Conservation (phyloP, 2,888 invertebrate genomes). For the Punctoribates punctum region DNA sequence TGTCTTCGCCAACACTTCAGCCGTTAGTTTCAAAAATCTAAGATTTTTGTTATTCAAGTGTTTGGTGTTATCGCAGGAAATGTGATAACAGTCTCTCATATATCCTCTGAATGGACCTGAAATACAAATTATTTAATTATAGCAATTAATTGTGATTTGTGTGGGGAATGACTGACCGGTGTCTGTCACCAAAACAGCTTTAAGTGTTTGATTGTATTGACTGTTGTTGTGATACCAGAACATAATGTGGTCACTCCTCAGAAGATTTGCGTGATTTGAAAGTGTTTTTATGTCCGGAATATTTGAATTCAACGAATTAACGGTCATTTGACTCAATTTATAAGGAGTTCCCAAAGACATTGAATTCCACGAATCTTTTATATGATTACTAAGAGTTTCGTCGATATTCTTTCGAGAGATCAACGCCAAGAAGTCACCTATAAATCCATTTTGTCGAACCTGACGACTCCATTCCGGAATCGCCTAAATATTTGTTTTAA, state of each 20-base stretch:
- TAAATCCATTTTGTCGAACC: constrained; percentile 39
- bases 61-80: constrained; percentile 46
- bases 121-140: neutral
- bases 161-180: constrained; percentile 54
- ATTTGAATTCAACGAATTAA: constrained; percentile 49
- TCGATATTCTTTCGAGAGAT: constrained; percentile 52
- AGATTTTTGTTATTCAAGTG: constrained; percentile 43
- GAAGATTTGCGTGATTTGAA: constrained; percentile 51
- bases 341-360: constrained; percentile 38
- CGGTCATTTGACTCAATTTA: constrained; percentile 49
- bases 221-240: constrained; percentile 53
- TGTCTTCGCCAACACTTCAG: constrained; percentile 36
- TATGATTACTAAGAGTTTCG: constrained; percentile 49
- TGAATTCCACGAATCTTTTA: constrained; percentile 44
- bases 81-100: constrained; percentile 48
- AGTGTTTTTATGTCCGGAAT: constrained; percentile 50
- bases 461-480: constrained; percentile 36
- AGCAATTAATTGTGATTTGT: too few species aligned
- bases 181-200: constrained; percentile 53
- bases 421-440: constrained; percentile 53
- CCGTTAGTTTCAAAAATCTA: constrained; percentile 32
- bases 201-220: constrained; percentile 49
- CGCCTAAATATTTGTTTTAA: neutral
- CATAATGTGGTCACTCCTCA: constrained; percentile 53
- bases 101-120: constrained; percentile 48